Evolutionary conservation across 2,113 vertebrate genomes (phyloP).

Genomic region (Campylomormyrus numenius): DNA sequence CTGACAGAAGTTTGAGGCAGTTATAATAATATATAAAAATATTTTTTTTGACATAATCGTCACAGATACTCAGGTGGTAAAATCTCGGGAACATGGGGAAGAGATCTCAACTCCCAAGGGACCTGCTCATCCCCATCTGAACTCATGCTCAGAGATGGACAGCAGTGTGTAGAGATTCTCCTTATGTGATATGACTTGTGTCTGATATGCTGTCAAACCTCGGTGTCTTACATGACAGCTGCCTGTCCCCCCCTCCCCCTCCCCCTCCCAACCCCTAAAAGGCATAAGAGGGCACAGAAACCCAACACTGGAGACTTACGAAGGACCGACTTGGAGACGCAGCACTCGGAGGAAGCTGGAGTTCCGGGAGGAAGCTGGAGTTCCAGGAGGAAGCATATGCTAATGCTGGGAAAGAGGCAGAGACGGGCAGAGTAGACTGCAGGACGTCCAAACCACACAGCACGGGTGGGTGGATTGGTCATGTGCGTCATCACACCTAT

Average conservation of each 20-base stretch:
- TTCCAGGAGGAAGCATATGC: not conserved
- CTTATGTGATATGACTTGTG: not conserved
- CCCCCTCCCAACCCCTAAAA: not conserved
- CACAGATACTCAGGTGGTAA: not conserved
- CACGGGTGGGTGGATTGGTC: not conserved
- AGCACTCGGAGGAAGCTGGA: not conserved
- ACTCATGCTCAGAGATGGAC: not conserved
- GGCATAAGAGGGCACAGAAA: not conserved
- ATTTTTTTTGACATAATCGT: not conserved
- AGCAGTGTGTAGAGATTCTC: not conserved
- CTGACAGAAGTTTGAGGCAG: not conserved
- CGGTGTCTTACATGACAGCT: not conserved
- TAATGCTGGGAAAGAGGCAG: not conserved
- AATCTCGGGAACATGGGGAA: not conserved
- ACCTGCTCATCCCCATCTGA: not conserved
- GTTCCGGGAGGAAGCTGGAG: not conserved
- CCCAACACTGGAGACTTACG: not conserved
- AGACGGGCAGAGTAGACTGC: not conserved
- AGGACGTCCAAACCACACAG: not conserved
- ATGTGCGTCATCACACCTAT: not conserved
- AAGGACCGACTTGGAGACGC: not conserved
- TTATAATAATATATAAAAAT: not conserved
- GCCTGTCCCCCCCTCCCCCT: not conserved
- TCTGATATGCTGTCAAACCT: not conserved
- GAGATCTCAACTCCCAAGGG: not conserved